Percentiles rank a stretch among this genome's conserved stretches.
Conservation (phyloP, 2,797 vertebrate genomes). For the Pangasius krempfi region DNA sequence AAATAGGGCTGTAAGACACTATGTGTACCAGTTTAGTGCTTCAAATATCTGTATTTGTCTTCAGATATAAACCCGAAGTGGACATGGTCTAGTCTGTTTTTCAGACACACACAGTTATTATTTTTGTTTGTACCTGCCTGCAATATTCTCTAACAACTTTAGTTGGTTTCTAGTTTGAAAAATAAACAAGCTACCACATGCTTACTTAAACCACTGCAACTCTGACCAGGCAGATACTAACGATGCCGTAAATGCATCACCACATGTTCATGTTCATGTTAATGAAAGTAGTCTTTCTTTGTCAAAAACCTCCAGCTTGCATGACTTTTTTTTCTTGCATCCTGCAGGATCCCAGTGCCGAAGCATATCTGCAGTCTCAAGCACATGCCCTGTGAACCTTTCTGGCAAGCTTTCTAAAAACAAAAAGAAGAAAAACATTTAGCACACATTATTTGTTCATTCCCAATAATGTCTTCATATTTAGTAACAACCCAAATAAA, state of each 20-base stretch:
- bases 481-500: too few species aligned
- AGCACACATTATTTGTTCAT: too few species aligned
- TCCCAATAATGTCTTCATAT: too few species aligned
- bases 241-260: neutral
- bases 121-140: neutral
- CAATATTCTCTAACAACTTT: too few species aligned
- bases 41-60: neutral
- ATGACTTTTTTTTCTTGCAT: neutral
- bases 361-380: too few species aligned
- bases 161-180: neutral
- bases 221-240: neutral
- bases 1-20: neutral
- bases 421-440: too few species aligned
- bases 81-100: too few species aligned
- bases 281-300: neutral
- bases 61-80: neutral
- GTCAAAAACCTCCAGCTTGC: too few species aligned
- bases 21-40: neutral
- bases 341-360: neutral
- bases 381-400: too few species aligned
- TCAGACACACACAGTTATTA: neutral
- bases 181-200: neutral
- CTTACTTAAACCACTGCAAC: neutral
- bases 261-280: neutral
- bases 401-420: too few species aligned